These are phyloP conservation scores for Pterocles burchelli DNA, from an alignment of 2,113 vertebrate genomes.

Conservation along the genomic window DNA sequence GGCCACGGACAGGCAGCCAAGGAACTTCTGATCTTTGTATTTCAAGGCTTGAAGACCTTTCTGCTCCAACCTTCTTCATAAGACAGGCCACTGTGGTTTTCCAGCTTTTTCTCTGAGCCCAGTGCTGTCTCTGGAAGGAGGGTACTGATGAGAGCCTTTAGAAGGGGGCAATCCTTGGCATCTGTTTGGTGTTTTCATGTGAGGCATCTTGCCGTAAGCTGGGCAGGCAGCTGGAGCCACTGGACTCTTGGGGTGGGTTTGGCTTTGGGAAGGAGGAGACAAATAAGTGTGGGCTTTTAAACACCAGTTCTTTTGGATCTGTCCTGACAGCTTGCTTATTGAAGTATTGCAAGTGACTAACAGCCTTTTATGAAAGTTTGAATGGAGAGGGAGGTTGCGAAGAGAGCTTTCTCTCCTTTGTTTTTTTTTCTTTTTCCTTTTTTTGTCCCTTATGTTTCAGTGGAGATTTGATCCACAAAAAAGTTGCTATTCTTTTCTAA, in stretches of 20 bases:
- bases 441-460: not conserved
- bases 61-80: not conserved
- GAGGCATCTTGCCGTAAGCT: not conserved
- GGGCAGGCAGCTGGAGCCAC: not conserved
- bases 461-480: not conserved
- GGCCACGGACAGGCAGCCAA: not conserved
- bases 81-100: not conserved
- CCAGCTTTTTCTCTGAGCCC: not conserved
- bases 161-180: not conserved
- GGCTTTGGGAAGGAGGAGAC: not conserved
- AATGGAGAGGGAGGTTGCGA: not conserved
- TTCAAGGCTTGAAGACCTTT: not conserved
- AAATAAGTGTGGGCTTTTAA: not conserved
- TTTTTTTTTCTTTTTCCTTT: not conserved
- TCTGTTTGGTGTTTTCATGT: not conserved
- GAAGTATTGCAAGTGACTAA: not conserved
- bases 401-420: not conserved
- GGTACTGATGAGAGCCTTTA: not conserved
- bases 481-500: not conserved
- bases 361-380: not conserved
- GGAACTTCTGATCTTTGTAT: not conserved
- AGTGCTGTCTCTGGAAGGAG: not conserved
- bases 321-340: not conserved
- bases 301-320: not conserved
- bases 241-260: not conserved